A percentile compares a stretch with the other conserved stretches of the same genome.
phyloP scores from a whole-genome alignment of 2,888 invertebrate genomes.

The Gymnoscelis rufifasciata region DNA sequence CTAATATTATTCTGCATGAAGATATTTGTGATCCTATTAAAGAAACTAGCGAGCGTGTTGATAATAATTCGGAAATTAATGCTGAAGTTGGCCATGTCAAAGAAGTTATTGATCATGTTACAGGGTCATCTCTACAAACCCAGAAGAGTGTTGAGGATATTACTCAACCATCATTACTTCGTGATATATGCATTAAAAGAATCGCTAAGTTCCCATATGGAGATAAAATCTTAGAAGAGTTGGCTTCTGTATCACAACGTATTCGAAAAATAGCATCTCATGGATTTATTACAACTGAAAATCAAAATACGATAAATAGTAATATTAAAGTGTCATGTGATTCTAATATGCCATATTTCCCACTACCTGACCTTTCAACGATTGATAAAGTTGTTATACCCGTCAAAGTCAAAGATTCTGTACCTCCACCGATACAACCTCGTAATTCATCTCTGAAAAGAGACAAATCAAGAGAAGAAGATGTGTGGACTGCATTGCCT shows the following conservation, averaged over 20 bases:
- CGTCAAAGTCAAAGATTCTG: slow-evolving; percentile 37
- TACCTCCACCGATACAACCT: slow-evolving; percentile 66
- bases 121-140: slow-evolving; percentile 43
- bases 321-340: slow-evolving; percentile 19
- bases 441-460: slow-evolving; percentile 61
- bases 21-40: slow-evolving; percentile 44
- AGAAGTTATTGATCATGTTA: slow-evolving; percentile 67
- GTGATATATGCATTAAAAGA: slow-evolving; percentile 82
- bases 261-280: slow-evolving; percentile 60
- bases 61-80: slow-evolving; percentile 30
- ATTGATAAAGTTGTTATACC: slow-evolving; percentile 62
- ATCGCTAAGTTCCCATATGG: slow-evolving; percentile 85
- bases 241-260: slow-evolving; percentile 81
- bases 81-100: slow-evolving; percentile 53
- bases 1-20: slow-evolving; percentile 76
- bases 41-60: slow-evolving; percentile 27
- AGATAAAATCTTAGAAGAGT: slow-evolving; percentile 82
- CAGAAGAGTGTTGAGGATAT: slow-evolving; percentile 23
- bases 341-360: slow-evolving; percentile 64
- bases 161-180: slow-evolving; percentile 71
- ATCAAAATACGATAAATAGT: slow-evolving; percentile 18
- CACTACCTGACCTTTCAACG: slow-evolving; percentile 66
- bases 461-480: slow-evolving; percentile 56
- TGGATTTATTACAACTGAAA: slow-evolving; percentile 27
- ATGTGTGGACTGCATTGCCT: slow-evolving; percentile 80